phyloP scores from a whole-genome alignment of 1,140 invertebrate species.

The Hycleus cichorii region DNA sequence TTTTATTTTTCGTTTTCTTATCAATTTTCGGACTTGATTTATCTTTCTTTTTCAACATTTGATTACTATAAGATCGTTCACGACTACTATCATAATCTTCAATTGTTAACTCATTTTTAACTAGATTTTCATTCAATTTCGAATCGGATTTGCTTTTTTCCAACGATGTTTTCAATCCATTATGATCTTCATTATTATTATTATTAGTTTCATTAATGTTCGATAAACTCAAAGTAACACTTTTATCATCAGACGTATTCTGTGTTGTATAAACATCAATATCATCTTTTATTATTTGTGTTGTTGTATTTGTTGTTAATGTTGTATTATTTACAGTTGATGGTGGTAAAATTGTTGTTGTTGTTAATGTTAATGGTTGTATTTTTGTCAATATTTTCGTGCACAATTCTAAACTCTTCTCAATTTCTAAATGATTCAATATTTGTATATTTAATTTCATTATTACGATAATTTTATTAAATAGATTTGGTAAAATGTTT shows the following conservation, averaged over 20 bases:
- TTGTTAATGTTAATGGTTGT: slow-evolving; percentile 48
- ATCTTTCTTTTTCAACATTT: slow-evolving; percentile 38
- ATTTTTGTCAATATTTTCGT: slow-evolving; percentile 71
- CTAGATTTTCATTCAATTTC: slow-evolving; percentile 53
- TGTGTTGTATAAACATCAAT: too few species aligned
- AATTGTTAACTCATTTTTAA: slow-evolving; percentile 41
- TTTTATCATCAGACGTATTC: background rate
- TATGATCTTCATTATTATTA: background rate
- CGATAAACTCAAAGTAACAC: background rate
- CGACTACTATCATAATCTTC: slow-evolving; percentile 27
- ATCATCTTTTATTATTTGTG: background rate
- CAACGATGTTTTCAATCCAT: slow-evolving; percentile 30
- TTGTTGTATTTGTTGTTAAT: slow-evolving; percentile 11
- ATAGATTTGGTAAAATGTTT: slow-evolving; percentile 68
- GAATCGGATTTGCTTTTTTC: slow-evolving; percentile 62
- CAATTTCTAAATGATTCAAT: slow-evolving; percentile 57
- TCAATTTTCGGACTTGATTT: slow-evolving; percentile 46
- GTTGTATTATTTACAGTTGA: background rate
- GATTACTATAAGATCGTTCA: slow-evolving; percentile 41
- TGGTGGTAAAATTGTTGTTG: background rate
- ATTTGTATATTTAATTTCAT: slow-evolving; percentile 52
- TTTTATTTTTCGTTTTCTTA: slow-evolving; percentile 46
- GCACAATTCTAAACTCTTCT: slow-evolving; percentile 57
- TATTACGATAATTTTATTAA: slow-evolving; percentile 57
- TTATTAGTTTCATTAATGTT: background rate